A percentile compares a stretch with the other conserved stretches of the same genome.
These are phyloP conservation scores for Serilophus lunatus DNA, from an alignment of 2,113 vertebrate species.

Conservation along the genomic window DNA sequence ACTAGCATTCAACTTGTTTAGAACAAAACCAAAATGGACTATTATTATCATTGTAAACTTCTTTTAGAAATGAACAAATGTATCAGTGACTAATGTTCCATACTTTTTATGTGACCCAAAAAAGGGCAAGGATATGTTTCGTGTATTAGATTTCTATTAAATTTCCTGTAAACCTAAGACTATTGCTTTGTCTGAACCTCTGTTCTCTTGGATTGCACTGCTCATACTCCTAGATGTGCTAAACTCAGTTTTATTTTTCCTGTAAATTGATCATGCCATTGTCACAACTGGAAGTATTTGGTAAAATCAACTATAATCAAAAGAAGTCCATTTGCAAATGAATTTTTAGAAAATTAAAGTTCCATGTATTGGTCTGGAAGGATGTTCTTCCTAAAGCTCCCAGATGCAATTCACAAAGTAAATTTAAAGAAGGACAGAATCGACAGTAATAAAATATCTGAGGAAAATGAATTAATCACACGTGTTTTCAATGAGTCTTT, in stretches of 20 bases:
- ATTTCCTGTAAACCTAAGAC: not conserved
- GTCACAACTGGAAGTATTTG: not conserved
- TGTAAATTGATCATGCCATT: not conserved
- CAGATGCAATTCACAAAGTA: not conserved
- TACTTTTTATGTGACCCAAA: not conserved
- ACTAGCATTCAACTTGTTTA: not conserved
- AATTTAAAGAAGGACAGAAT: not conserved
- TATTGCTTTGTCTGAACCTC: not conserved
- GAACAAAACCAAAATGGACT: not conserved
- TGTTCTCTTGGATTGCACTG: not conserved
- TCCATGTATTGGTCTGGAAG: accelerated
- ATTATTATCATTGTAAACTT: not conserved
- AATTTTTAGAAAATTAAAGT: not conserved
- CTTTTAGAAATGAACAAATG: not conserved
- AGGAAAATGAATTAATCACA: not conserved
- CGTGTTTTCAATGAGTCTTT: not conserved
- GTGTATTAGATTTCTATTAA: not conserved
- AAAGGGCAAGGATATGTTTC: not conserved
- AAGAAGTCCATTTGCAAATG: not conserved
- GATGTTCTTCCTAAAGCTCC: not conserved
- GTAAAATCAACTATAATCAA: not conserved
- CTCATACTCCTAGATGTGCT: not conserved
- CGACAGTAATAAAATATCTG: not conserved
- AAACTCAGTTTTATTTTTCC: not conserved
- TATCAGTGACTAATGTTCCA: not conserved